Base-by-base conservation (phyloP, 1,140 invertebrate species). In the Drosophila prosaltans region DNA sequence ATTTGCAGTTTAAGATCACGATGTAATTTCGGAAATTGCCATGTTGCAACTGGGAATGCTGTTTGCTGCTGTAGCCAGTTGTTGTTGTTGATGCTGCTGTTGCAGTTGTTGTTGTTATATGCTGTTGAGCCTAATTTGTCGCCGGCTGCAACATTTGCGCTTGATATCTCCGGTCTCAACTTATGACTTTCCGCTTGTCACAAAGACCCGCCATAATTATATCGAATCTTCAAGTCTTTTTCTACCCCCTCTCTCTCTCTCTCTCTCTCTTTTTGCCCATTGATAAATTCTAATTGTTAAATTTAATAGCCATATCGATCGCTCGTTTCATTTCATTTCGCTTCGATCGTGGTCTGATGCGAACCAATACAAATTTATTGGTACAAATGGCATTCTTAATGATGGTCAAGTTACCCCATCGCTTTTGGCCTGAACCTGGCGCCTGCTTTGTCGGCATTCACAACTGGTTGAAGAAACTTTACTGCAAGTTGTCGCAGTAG, bases 221-320 rank as follows among this genome's bases (percentile, higher is more conserved):
- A 78, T 77, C 69, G 64, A 58, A 51, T 51, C 45, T 51, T 51
- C 45, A 51, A 26, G 21, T 51, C 45, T 21, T 48, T 24, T 45
- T 45, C 16, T 16, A 16, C 16, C 21, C 6, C 16, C 16, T 36
- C 32, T 36, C 3, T 36, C 32, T 36, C 45, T 9, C 4, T 24
- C 10, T 7, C 21, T 51, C 45, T 24, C 21, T 51, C 21, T 10
- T 9, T 30, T 40, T 36, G 4, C 51, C 62, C 81, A 91, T 91
- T 91, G 89, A 91, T 91, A 91, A 91, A 91, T 91, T 91, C 88
- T 91, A 91, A 91, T 91, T 91, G 89, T 91, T 91, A 91, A 91
- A 91, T 91, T 91, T 91, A 91, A 91, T 91, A 80, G 89, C 76
- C 88, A 72, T 88, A 91, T 91, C 88, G 78, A 91, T 84, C 82